Base-by-base conservation (phyloP, 2,113 vertebrate genomes). In the Coptodon rendalli region DNA sequence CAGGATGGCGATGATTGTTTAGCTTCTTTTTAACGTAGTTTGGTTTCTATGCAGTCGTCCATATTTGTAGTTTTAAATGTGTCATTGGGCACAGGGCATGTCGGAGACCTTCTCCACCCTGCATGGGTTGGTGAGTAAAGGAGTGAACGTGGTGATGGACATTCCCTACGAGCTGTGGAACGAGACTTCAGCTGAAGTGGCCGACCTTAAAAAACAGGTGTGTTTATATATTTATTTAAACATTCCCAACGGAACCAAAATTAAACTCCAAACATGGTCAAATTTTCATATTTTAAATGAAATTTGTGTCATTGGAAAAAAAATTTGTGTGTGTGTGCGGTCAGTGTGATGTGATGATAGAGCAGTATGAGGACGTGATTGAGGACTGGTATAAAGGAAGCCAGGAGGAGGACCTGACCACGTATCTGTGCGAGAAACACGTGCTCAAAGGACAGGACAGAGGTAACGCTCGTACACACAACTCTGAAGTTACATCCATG, bases 131-230 rank as follows among this genome's bases (percentile, higher is more conserved):
- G 99, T 99, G 29, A 97, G 98, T 81, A 99, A 99, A 91, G 99
- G 99, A 0, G 99, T 99, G 89, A 99, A 99, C 89, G 99, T 99
- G 89, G 99, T 99, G 92, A 99, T 99, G 99, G 99, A 99, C 85
- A 99, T 99, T 66, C 99, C 99, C 27, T 99, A 97, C 0, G 99
- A 99, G 94, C 96, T 99, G 80, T 99, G 99, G 99, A 99, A 99
- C 0, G 99, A 99, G 95, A 99, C 99, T 1, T 99, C 98, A 0
- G 99, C 99, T 0, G 99, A 99, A 89, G 98, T 99, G 52, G 97
- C 98, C 0, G 99, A 99, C 93, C 97, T 99, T 84, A 99, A 99
- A 91, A 99, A 99, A 87, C 98, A 99, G 98, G 99, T 99, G 66
- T 2, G 24, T 43, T 24, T 24, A 53, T 29, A 27, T 73, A 36